phyloP scores from a whole-genome alignment of 2,888 invertebrate genomes.

The Scaptomyza reducta region DNA sequence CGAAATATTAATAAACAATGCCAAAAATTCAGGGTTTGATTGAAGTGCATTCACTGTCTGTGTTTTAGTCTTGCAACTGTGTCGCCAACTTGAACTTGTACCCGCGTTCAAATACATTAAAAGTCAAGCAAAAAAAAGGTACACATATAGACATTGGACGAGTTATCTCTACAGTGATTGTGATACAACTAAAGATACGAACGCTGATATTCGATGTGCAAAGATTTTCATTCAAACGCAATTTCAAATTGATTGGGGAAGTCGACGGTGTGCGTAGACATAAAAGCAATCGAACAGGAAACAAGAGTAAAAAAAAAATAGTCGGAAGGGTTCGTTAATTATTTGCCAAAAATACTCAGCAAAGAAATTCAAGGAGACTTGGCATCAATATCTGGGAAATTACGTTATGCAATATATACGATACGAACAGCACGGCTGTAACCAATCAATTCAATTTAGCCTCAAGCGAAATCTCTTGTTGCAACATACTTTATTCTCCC shows the following conservation, averaged over 20 bases:
- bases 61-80: conserved; percentile 3
- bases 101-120: conserved; percentile 8
- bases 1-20: conserved; percentile 1
- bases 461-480: neutral
- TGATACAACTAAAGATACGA: conserved; percentile 25
- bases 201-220: conserved; percentile 16
- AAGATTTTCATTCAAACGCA: conserved; percentile 48
- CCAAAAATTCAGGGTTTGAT: conserved; percentile 4
- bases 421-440: neutral
- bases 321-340: neutral
- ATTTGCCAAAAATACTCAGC: conserved; percentile 14
- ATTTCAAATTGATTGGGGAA: conserved; percentile 43
- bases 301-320: neutral
- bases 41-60: conserved; percentile 27
- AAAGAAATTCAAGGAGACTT: conserved; percentile 1
- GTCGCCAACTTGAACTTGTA: conserved; percentile 17
- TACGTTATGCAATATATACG: neutral
- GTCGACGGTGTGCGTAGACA: conserved; percentile 10
- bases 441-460: neutral
- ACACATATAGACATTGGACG: conserved; percentile 11
- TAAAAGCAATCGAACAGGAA: conserved; percentile 8
- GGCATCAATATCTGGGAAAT: neutral
- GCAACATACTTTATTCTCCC: neutral
- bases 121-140: conserved; percentile 18
- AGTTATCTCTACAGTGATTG: conserved; percentile 28